Percentiles rank a stretch among this genome's conserved stretches.
Evolutionary conservation across 2,797 vertebrate genomes (phyloP).

Genomic region (Zenarchopterus dispar): DNA sequence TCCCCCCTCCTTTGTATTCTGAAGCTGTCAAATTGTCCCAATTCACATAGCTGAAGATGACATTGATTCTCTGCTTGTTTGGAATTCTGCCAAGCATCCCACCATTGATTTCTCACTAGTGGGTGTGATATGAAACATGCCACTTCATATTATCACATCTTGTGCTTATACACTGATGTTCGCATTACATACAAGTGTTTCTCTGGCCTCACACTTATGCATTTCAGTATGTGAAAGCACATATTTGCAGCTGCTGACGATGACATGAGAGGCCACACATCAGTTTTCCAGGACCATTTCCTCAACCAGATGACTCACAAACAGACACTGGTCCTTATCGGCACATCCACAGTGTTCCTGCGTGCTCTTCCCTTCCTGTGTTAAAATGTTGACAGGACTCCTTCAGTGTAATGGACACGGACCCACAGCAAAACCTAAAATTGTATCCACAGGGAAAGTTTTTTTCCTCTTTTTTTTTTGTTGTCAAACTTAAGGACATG

Average conservation of each 20-base stretch:
- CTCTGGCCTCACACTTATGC: conserved; percentile 12
- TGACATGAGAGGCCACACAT: conserved; percentile 1
- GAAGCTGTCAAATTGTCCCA: conserved; percentile 62
- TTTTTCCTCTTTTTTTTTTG: no score
- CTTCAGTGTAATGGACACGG: not conserved
- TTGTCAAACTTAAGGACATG: no score
- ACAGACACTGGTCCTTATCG: conserved; percentile 42
- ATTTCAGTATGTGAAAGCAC: conserved; percentile 10
- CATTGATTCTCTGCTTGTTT: conserved; percentile 79
- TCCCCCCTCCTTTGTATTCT: conserved; percentile 37
- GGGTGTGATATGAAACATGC: conserved; percentile 69
- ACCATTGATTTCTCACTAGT: conserved; percentile 72
- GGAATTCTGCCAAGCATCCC: conserved; percentile 66
- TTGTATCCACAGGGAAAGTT: no score
- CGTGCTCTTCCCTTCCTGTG: not conserved
- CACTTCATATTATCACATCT: conserved; percentile 56
- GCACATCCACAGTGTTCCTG: conserved; percentile 13
- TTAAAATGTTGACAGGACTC: not conserved
- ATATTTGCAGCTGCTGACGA: conserved; percentile 2
- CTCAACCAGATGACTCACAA: conserved; percentile 17
- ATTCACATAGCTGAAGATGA: conserved; percentile 68
- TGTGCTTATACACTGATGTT: conserved; percentile 20
- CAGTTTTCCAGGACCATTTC: conserved; percentile 29
- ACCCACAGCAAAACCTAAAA: no score
- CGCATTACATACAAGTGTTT: conserved; percentile 25